These are phyloP conservation scores for Acronicta psi DNA, from an alignment of 2,888 invertebrate species.

Conservation along the genomic window DNA sequence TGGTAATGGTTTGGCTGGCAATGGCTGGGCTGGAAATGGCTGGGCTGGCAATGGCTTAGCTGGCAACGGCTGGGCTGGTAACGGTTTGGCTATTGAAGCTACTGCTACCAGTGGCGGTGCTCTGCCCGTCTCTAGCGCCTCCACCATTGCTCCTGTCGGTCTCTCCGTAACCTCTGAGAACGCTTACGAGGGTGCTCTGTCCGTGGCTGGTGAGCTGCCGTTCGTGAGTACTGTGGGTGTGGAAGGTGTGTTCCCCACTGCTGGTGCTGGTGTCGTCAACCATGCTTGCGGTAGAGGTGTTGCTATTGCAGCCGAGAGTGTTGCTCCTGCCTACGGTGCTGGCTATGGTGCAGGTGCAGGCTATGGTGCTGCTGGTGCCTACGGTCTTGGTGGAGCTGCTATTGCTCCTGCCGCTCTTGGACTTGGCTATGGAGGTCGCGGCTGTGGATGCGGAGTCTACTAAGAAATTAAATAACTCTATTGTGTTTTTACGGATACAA, in stretches of 20 bases:
- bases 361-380: neutral
- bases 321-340: conserved; percentile 12
- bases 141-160: conserved; percentile 38
- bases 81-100: neutral
- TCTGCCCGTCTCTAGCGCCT: conserved; percentile 42
- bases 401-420: conserved; percentile 38
- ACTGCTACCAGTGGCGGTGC: conserved; percentile 39
- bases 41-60: neutral
- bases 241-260: conserved; percentile 33
- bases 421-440: conserved; percentile 6
- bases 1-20: neutral
- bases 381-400: conserved; percentile 8
- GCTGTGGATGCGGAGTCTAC: conserved; percentile 9
- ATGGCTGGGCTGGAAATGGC: neutral
- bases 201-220: conserved; percentile 43
- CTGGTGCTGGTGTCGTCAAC: conserved; percentile 42
- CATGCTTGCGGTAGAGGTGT: conserved; percentile 37
- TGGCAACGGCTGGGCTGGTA: neutral
- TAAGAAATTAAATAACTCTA: conserved; percentile 27
- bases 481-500: neutral
- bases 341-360: neutral
- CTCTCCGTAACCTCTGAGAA: conserved; percentile 50
- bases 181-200: conserved; percentile 47
- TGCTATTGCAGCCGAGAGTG: conserved; percentile 20
- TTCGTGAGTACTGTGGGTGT: conserved; percentile 38